Percentiles rank a stretch among this genome's conserved stretches.
Evolutionary conservation across 2,797 vertebrate genomes (phyloP).

Genomic region (Bradypodion ventrale): DNA sequence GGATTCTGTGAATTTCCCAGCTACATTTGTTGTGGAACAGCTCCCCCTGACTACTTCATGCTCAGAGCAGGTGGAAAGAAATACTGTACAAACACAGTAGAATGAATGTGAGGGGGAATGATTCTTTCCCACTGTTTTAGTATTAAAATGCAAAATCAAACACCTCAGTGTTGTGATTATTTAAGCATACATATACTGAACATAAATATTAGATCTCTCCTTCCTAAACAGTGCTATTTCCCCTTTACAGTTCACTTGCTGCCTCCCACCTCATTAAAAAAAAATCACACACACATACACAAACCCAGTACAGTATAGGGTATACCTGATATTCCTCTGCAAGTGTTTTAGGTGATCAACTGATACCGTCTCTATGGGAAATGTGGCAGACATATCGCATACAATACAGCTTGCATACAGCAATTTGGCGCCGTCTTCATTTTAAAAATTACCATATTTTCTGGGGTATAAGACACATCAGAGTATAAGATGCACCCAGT

Average conservation of each 20-base stretch:
- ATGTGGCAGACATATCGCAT: neutral
- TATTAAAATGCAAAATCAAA: neutral
- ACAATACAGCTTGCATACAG: neutral
- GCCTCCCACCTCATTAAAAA: neutral
- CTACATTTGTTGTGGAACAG: slow-evolving; percentile 79
- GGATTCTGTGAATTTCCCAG: slow-evolving; percentile 56
- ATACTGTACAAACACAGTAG: slow-evolving; percentile 41
- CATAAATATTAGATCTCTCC: neutral
- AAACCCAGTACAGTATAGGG: no score
- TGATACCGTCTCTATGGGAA: slow-evolving; percentile 22
- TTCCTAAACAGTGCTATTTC: slow-evolving; percentile 15
- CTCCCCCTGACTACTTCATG: slow-evolving; percentile 81
- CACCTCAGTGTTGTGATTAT: slow-evolving; percentile 18
- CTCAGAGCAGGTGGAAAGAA: slow-evolving; percentile 59
- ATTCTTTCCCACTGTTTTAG: slow-evolving; percentile 17
- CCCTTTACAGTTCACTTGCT: slow-evolving; percentile 22
- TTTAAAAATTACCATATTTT: no score
- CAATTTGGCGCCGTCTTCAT: neutral
- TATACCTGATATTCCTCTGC: no score
- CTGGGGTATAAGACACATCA: no score
- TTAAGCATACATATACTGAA: slow-evolving; percentile 37
- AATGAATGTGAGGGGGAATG: slow-evolving; percentile 10
- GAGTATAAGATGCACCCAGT: no score
- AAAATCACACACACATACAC: no score
- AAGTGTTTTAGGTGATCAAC: slow-evolving; percentile 39